phyloP scores from a whole-genome alignment of 2,113 vertebrate species.

The Ctenodactylus gundi region DNA sequence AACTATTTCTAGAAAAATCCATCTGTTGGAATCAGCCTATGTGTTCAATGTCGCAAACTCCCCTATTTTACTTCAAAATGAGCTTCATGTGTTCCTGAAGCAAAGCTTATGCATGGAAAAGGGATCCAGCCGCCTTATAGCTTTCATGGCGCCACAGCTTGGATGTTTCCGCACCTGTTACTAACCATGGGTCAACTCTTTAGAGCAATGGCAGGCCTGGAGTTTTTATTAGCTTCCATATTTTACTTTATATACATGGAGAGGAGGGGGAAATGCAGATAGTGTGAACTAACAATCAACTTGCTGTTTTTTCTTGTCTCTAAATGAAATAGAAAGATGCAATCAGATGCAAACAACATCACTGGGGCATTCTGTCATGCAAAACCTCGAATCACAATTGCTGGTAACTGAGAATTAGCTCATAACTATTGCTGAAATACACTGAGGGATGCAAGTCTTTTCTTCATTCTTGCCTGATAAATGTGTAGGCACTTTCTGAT shows the following conservation, averaged over 20 bases:
- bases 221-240: neutral
- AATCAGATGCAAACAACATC: neutral
- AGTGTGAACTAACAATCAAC: neutral
- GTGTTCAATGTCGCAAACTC: conserved; percentile 31
- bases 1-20: conserved; percentile 74
- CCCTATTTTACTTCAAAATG: neutral
- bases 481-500: neutral
- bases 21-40: conserved; percentile 64
- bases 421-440: neutral
- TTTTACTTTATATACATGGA: neutral
- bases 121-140: neutral
- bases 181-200: neutral
- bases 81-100: conserved; percentile 20
- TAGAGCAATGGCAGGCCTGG: neutral
- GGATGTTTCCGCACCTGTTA: neutral
- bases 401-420: neutral
- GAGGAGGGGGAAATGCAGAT: neutral
- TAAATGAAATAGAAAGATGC: neutral
- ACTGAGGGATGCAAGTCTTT: neutral
- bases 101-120: neutral
- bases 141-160: neutral
- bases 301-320: neutral
- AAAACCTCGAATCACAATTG: neutral
- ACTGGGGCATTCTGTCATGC: neutral
- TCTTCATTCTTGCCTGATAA: neutral